Evolutionary conservation across 2,113 vertebrate species (phyloP).

Genomic region (Pangasianodon gigas): DNA sequence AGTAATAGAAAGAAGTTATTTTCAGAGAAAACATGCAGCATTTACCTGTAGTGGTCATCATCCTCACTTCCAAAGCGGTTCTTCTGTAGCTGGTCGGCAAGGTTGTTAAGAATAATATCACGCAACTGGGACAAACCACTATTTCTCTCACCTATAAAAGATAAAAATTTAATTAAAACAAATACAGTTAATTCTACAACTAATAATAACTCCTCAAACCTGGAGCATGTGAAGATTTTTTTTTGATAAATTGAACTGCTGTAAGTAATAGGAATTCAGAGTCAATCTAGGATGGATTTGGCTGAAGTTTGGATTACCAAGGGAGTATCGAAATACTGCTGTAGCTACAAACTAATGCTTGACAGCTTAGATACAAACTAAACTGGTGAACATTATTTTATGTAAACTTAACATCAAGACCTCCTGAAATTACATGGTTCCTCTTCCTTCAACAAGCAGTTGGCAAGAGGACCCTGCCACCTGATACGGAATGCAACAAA

Average conservation of each 20-base stretch:
- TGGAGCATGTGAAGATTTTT: neutral
- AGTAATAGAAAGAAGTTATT: neutral
- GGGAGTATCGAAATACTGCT: neutral
- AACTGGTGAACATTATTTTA: neutral
- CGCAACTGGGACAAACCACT: conserved; percentile 89
- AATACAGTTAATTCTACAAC: neutral
- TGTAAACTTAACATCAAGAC: neutral
- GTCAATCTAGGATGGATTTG: neutral
- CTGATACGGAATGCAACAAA: neutral
- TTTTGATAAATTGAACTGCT: neutral
- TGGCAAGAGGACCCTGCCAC: neutral
- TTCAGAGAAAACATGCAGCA: neutral
- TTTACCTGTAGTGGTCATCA: conserved; percentile 94
- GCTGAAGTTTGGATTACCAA: neutral
- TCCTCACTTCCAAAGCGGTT: conserved; percentile 97
- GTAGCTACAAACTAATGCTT: neutral
- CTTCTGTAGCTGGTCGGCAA: conserved; percentile 94
- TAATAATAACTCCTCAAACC: neutral
- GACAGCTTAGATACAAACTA: neutral
- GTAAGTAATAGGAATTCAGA: neutral
- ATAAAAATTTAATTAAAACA: conserved; percentile 3
- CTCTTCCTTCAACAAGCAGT: neutral
- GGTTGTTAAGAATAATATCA: conserved; percentile 90
- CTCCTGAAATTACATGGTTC: neutral
- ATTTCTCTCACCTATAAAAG: conserved; percentile 85